Conservation (phyloP, 2,797 vertebrate species). For the Natrix natrix region DNA sequence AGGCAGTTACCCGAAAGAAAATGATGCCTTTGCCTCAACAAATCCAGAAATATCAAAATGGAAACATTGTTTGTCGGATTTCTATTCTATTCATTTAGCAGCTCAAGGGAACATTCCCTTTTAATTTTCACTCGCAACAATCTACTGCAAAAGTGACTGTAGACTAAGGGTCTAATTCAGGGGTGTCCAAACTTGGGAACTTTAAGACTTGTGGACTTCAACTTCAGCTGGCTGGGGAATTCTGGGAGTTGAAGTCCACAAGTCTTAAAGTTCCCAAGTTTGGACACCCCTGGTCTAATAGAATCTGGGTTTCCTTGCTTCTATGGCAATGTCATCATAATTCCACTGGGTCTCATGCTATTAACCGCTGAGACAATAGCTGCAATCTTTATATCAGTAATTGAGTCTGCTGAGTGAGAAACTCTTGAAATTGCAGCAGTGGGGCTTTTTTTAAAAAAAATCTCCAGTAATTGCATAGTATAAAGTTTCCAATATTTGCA, state of each 20-base stretch:
- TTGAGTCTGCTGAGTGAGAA: not conserved
- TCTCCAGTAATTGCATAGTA: rapidly evolving
- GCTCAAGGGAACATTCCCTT: not conserved
- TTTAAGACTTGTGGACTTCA: too few species aligned
- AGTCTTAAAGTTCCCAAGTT: too few species aligned
- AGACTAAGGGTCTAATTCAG: not conserved
- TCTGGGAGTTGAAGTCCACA: too few species aligned
- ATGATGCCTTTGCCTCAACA: rapidly evolving
- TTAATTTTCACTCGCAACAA: not conserved
- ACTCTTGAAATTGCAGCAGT: not conserved
- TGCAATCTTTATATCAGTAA: not conserved
- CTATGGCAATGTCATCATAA: not conserved
- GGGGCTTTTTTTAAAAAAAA: not conserved
- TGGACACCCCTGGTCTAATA: not conserved
- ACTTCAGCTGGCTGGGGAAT: too few species aligned
- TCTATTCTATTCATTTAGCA: not conserved
- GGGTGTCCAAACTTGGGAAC: too few species aligned
- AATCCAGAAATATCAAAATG: not conserved
- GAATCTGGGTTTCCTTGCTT: not conserved
- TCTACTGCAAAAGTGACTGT: not conserved
- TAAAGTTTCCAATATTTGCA: not conserved
- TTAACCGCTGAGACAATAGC: not conserved
- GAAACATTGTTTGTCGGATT: not conserved
- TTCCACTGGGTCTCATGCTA: not conserved
- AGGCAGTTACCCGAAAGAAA: not conserved